Conservation (phyloP, 2,888 invertebrate species). For the Caenorhabditis imperialis region DNA sequence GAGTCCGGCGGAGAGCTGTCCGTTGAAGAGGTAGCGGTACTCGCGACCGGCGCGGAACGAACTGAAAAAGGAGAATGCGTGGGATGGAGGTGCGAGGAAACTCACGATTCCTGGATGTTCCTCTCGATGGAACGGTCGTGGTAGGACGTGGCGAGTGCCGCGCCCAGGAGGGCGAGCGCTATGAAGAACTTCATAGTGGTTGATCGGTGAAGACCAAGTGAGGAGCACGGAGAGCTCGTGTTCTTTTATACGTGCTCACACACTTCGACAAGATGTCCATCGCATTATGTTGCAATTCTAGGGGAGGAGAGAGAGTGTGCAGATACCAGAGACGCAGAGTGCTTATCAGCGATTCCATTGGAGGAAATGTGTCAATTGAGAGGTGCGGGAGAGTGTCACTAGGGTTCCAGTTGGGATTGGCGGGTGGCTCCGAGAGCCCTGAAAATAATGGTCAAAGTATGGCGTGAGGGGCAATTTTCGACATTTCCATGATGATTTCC, state of each 20-base stretch:
- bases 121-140: conserved; percentile 37
- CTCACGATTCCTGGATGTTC: conserved; percentile 44
- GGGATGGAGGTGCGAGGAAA: not conserved
- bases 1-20: conserved; percentile 68
- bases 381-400: conserved; percentile 47
- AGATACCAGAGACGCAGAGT: conserved; percentile 26
- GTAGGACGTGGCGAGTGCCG: conserved; percentile 43
- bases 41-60: conserved; percentile 61
- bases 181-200: conserved; percentile 53
- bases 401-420: conserved; percentile 45
- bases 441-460: conserved; percentile 35
- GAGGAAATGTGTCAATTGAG: conserved; percentile 41
- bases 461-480: conserved; percentile 31
- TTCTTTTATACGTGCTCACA: conserved; percentile 42
- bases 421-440: conserved; percentile 21
- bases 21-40: conserved; percentile 62
- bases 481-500: conserved; percentile 32
- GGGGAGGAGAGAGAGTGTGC: conserved; percentile 18
- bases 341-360: conserved; percentile 38
- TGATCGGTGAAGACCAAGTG: conserved; percentile 48
- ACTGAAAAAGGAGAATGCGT: conserved; percentile 15
- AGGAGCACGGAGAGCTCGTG: conserved; percentile 22
- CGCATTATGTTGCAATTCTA: conserved; percentile 51
- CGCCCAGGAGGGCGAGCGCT: conserved; percentile 53
- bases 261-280: conserved; percentile 51